Conservation (phyloP, 1,140 invertebrate species). For the Cotesia vestalis region DNA sequence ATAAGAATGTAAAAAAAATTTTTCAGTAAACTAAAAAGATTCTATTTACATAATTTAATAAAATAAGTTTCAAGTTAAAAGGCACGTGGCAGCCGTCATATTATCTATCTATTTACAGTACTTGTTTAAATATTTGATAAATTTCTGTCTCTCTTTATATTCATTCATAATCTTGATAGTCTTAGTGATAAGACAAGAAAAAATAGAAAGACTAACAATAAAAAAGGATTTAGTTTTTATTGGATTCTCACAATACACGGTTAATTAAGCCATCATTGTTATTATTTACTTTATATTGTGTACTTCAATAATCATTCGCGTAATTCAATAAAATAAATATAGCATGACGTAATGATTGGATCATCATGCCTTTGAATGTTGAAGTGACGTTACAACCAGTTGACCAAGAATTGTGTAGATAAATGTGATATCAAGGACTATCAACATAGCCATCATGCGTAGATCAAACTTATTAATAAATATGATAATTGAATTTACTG, state of each 20-base stretch:
- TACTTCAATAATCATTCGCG: background rate
- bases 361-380: background rate
- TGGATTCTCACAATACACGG: no score
- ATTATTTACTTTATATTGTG: background rate
- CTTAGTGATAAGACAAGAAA: background rate
- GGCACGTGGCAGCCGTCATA: constrained; percentile 8
- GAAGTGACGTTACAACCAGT: constrained; percentile 10
- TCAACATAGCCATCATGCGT: no score
- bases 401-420: constrained; percentile 1
- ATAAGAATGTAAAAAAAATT: no score
- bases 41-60: no score
- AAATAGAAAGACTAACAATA: background rate
- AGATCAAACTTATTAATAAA: no score
- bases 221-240: no score
- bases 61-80: background rate
- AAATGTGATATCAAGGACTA: no score
- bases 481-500: no score
- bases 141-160: background rate
- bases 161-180: constrained; percentile 4
- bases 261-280: background rate
- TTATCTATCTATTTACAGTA: background rate
- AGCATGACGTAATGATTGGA: constrained; percentile 18
- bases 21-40: no score
- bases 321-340: constrained; percentile 5
- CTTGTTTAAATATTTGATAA: constrained; percentile 21